phyloP scores from a whole-genome alignment of 2,113 vertebrate genomes.

The Zosterops pallidus region DNA sequence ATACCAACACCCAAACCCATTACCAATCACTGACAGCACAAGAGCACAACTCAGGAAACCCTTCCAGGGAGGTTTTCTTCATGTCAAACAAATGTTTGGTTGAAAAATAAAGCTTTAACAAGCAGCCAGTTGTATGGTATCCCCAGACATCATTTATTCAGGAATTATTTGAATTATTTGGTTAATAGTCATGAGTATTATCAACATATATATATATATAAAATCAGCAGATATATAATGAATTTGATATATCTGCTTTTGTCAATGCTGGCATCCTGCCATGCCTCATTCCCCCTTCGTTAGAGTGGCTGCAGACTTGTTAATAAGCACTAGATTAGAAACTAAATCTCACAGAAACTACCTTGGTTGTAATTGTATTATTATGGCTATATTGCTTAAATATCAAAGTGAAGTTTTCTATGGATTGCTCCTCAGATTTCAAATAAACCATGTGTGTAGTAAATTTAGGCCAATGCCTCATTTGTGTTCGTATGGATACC shows the following conservation, averaged over 20 bases:
- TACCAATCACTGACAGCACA: neutral
- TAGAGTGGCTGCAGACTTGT: neutral
- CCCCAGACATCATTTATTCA: neutral
- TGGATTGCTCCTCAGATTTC: neutral
- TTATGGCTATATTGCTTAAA: neutral
- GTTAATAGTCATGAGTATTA: neutral
- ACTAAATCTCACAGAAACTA: neutral
- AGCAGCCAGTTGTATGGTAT: neutral
- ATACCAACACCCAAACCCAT: neutral
- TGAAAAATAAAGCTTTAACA: neutral
- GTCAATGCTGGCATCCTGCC: neutral
- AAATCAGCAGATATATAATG: neutral
- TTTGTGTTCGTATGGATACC: neutral
- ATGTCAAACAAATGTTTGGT: neutral
- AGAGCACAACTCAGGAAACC: neutral
- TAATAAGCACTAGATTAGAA: neutral
- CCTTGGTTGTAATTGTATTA: neutral
- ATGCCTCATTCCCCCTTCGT: neutral
- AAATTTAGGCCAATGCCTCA: neutral
- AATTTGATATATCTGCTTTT: neutral
- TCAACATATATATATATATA: neutral
- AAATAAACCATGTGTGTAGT: neutral
- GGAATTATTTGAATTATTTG: conserved; percentile 3
- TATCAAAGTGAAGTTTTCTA: neutral
- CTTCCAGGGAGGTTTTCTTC: neutral